Evolutionary conservation across 2,888 invertebrate genomes (phyloP), one percentile per base, ranked within the genome.

Genomic region (Ernsta delagoae): DNA sequence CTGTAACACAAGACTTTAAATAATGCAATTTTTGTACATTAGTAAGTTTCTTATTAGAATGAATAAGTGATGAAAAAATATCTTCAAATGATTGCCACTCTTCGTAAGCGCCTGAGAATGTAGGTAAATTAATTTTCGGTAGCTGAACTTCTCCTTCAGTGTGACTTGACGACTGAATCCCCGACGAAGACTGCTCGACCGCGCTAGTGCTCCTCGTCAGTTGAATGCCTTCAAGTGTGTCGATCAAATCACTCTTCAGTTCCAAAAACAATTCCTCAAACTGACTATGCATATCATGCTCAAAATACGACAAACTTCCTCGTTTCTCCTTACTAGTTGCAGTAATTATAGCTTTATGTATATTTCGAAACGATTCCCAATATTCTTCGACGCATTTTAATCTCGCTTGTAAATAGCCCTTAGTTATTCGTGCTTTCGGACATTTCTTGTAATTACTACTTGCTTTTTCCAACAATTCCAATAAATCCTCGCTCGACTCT

Each of bases 41-140:
- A 45, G 11, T 34, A 31, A 60, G 45, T n/a, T 7, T 60, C 31
- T 43, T 60, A 45, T 61, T 61, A 0, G 5, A 24, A 24, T 64
- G 56, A 56, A 64, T 56, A 5, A 64, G 12, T 3, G 64, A 54
- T 31, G 6, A 11, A 43, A 64, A 64, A 11, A 56, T 5, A 8
- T 64, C 64, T 31, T 56, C 56, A 56, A 56, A 64, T 8, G 64
- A 43, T 34, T 54, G 54, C 64, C 64, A 64, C 12, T 64, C 54
- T 43, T 64, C 54, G 36, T 64, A 64, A 6, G 12, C 56, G 7
- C 64, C 56, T n/a, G 56, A 54, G 9, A 64, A 24, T 7, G 56
- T 56, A 12, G 64, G 64, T 31, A 64, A 56, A 12, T 64, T 54
- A 24, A 56, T 64, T 64, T 43, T 54, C 5, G 64, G 64, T 34